phyloP scores from a whole-genome alignment of 1,140 invertebrate genomes.

The Lerema accius region DNA sequence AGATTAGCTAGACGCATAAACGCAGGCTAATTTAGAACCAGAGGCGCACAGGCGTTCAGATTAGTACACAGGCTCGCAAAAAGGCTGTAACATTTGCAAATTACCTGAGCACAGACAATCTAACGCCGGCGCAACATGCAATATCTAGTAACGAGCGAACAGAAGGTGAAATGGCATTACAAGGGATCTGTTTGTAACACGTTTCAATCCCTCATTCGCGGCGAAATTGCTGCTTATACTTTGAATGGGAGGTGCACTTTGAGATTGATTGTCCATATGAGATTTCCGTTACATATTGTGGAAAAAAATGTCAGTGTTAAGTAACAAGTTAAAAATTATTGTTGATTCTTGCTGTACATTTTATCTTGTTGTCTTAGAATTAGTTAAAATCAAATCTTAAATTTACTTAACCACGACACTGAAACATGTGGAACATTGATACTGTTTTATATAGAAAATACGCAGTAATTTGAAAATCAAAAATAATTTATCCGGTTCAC shows the following conservation, averaged over 20 bases:
- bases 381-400: no score
- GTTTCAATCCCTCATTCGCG: slow-evolving; percentile 26
- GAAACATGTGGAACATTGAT: no score
- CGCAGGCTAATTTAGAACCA: slow-evolving; percentile 11
- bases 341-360: no score
- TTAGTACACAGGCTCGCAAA: slow-evolving; percentile 13
- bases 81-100: slow-evolving; percentile 29
- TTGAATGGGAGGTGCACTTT: slow-evolving; percentile 19
- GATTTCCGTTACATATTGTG: no score
- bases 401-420: no score
- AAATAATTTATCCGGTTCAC: no score
- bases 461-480: no score
- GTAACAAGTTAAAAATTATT: no score
- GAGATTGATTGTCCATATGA: background rate
- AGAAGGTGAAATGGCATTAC: slow-evolving; percentile 25
- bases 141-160: slow-evolving; percentile 34
- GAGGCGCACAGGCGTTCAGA: slow-evolving; percentile 9
- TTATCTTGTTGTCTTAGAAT: no score
- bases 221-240: slow-evolving; percentile 26
- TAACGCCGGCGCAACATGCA: slow-evolving; percentile 27
- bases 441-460: no score
- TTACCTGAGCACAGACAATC: slow-evolving; percentile 27
- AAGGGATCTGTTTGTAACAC: slow-evolving; percentile 30
- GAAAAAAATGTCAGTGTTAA: no score
- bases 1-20: slow-evolving; percentile 5